Conservation (phyloP, 2,888 invertebrate genomes). For the Petrophora chlorosata region DNA sequence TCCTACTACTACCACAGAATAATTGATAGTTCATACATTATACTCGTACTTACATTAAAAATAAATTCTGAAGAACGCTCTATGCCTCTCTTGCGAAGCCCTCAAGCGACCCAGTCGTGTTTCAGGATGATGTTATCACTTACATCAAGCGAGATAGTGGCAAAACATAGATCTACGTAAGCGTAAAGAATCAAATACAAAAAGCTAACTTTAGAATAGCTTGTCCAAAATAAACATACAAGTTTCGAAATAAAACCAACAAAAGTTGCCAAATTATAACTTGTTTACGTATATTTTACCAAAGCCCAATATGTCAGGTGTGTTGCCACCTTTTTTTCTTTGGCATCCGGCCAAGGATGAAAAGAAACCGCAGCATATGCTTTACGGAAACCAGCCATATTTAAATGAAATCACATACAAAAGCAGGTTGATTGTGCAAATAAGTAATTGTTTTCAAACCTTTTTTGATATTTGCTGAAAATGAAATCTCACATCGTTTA, state of each 20-base stretch:
- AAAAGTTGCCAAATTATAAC: slow-evolving; percentile 38
- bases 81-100: too few relatives aligned
- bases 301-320: slow-evolving; percentile 50
- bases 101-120: too few relatives aligned
- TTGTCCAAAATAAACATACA: not conserved
- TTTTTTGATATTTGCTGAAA: too few relatives aligned
- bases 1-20: too few relatives aligned
- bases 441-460: not conserved
- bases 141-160: too few relatives aligned
- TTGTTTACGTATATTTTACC: slow-evolving; percentile 41
- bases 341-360: slow-evolving; percentile 60
- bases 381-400: slow-evolving; percentile 31
- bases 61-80: too few relatives aligned
- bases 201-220: not conserved
- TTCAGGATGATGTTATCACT: too few relatives aligned
- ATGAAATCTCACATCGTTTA: too few relatives aligned
- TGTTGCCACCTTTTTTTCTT: slow-evolving; percentile 51
- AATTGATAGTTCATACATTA: too few relatives aligned
- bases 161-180: too few relatives aligned
- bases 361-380: slow-evolving; percentile 50
- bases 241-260: slow-evolving; percentile 13
- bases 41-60: too few relatives aligned
- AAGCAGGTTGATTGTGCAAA: not conserved
- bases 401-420: slow-evolving; percentile 6
- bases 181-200: not conserved